Conservation (phyloP, 2,888 invertebrate genomes). For the Iselma pallidipennis region DNA sequence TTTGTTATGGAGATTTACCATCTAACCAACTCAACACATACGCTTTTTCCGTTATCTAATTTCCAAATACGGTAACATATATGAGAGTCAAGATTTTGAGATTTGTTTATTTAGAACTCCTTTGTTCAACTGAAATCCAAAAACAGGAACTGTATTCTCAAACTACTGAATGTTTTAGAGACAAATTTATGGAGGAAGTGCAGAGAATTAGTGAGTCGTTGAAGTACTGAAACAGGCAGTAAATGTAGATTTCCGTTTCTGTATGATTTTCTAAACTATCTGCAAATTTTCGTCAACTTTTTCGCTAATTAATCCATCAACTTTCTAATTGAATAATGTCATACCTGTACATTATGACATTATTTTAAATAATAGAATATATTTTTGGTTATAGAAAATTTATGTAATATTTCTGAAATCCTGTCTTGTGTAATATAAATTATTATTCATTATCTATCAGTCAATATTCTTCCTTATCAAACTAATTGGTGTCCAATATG, state of each 20-base stretch:
- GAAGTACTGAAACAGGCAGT: too few relatives aligned
- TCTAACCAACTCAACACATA: too few relatives aligned
- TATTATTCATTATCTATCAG: not conserved
- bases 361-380: not conserved
- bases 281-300: too few relatives aligned
- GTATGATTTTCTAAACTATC: too few relatives aligned
- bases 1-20: too few relatives aligned
- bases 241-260: too few relatives aligned
- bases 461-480: not conserved
- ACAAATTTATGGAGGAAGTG: too few relatives aligned
- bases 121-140: not conserved
- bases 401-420: not conserved
- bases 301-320: not conserved
- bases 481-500: too few relatives aligned
- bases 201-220: too few relatives aligned
- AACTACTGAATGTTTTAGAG: too few relatives aligned
- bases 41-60: too few relatives aligned
- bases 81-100: not conserved
- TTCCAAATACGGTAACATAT: not conserved
- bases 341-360: not conserved
- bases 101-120: too few relatives aligned
- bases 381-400: not conserved
- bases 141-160: not conserved
- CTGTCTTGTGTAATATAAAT: not conserved
- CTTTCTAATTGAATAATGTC: not conserved